Evolutionary conservation across 2,113 vertebrate species (phyloP), one percentile per base, ranked within the genome.

Genomic region (Gymnogyps californianus): DNA sequence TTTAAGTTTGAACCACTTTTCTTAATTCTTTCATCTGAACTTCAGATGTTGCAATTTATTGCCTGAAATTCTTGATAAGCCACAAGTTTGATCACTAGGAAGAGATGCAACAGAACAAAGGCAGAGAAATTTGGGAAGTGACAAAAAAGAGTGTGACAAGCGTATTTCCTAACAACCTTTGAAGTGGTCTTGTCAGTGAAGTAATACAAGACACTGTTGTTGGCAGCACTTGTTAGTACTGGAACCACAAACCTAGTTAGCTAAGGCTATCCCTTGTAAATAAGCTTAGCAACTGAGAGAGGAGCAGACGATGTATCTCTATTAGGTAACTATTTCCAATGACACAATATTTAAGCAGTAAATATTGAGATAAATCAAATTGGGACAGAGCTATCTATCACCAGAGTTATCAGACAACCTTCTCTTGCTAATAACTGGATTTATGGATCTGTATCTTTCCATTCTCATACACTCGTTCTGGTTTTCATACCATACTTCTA

Each of bases 221-320:
- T 57, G 42, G 76, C 79, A 92, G 46, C 34, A 64, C 7, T 57
- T 42, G 24, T 20, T 34, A 49, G 40, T 57, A 57, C 36, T 44
- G 65, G 36, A 75, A 51, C 42, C n/a, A 87, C 54, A 69, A 42
- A 32, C 4, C 6, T 8, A 18, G 18, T 44, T 49, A 47, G 16
- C 28, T 38, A 54, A 58, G 38, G n/a, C 34, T 42, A n/a, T 26
- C 11, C 29, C 22, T 42, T 28, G 28, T 10, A 71, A 28, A 6
- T 10, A 38, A 77, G 22, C 17, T 51, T 28, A 49, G 42, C 44
- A 84, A 76, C 7, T 18, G 31, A 76, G 21, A 58, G 22, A 70
- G 44, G 2, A 61, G 40, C 40, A 74, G n/a, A 42, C 1, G 10
- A 64, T 2, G 0, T 6, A 51, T 24, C 29, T 34, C n/a, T 55